Evolutionary conservation across 2,888 invertebrate species (phyloP), one percentile per base, ranked within the genome.

Genomic region (Harmothoe impar): DNA sequence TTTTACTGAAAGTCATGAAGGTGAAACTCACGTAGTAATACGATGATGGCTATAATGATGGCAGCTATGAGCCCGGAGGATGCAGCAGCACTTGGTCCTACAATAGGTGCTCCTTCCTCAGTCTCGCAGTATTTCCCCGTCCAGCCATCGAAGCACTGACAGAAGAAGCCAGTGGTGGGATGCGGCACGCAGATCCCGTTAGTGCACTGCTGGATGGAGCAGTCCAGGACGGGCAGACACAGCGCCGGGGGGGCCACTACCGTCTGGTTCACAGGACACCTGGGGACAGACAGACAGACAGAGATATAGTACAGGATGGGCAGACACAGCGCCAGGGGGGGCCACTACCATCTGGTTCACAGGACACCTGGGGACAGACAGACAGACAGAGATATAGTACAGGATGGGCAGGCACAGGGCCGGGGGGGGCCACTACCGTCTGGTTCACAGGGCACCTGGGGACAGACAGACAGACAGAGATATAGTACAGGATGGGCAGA

Each of bases 141-240:
- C 98, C 98, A 99, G 29, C 99, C 99, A 0, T 98, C 98, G 93
- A 98, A 97, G 94, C 99, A 99, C 94, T 98, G 98, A 95, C 99
- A 99, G 91, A 98, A 51, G 54, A 17, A n/a, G 52, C 84, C 90
- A 0, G 0, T 33, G 29, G 20, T 10, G 25, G 43, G 43, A 3
- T 10, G 43, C 54, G 72, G 43, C 54, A 90, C 56, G 51, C 89
- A 89, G 33, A 72, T 78, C 10, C 92, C 92, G 84, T 93, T 89
- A 54, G 52, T 31, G 81, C 93, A 93, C 20, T 68, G 91, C 0
- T 29, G 17, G 31, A 90, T 77, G 33, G 91, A 89, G 90, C 93
- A 93, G 54, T 89, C 90, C 31, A 54, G 62, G 23, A 91, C 89
- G 5, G 52, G 43, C 17, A 90, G 77, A 52, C 93, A 93, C 12